These are phyloP conservation scores for Sclerodermus sp. DNA, from an alignment of 2,888 invertebrate species.

Conservation along the genomic window DNA sequence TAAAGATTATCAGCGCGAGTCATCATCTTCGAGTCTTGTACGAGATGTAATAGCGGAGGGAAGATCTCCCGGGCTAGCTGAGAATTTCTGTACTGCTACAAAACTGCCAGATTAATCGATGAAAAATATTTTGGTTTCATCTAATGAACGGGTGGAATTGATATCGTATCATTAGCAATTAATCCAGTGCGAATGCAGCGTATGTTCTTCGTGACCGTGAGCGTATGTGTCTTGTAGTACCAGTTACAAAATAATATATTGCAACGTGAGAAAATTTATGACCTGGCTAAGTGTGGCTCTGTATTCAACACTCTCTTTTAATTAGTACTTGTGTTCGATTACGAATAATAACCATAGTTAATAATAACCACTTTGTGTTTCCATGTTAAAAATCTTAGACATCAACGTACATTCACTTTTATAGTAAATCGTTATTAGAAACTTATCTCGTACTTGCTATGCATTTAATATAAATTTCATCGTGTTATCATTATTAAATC, in stretches of 20 bases:
- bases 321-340: conserved; percentile 41
- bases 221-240: conserved; percentile 28
- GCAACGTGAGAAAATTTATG: conserved; percentile 45
- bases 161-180: too few relatives aligned
- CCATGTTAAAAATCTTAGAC: conserved; percentile 55
- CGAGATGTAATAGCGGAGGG: too few relatives aligned
- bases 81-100: too few relatives aligned
- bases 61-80: too few relatives aligned
- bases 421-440: conserved; percentile 56
- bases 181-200: conserved; percentile 2
- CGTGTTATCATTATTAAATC: conserved; percentile 34
- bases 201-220: conserved; percentile 19
- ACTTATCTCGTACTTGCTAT: conserved; percentile 54
- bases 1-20: too few relatives aligned
- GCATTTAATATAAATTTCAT: conserved; percentile 49
- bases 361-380: conserved; percentile 42
- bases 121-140: too few relatives aligned
- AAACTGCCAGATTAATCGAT: too few relatives aligned
- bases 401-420: conserved; percentile 56
- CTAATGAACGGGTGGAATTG: too few relatives aligned
- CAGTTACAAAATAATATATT: conserved; percentile 38
- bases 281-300: conserved; percentile 43
- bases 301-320: conserved; percentile 36
- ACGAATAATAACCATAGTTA: conserved; percentile 48
- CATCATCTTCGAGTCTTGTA: too few relatives aligned